A percentile compares a stretch with the other conserved stretches of the same genome.
Evolutionary conservation across 1,140 invertebrate genomes (phyloP).

Genomic region (Brachionus plicatilis): DNA sequence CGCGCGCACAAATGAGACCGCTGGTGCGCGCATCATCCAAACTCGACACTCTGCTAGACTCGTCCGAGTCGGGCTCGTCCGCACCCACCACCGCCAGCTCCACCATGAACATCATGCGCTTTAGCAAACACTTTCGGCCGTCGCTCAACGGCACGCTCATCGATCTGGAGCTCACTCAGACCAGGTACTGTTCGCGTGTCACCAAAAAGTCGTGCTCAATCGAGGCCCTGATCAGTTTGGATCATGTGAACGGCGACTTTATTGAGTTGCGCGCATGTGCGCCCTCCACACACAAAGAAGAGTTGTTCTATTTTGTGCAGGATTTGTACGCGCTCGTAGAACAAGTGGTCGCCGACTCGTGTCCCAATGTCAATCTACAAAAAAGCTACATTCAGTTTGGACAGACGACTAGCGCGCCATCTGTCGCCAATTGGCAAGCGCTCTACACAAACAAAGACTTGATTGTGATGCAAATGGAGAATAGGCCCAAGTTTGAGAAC

Average conservation of each 20-base stretch:
- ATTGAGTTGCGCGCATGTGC: conserved; percentile 69
- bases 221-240: neutral
- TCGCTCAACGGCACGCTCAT: neutral
- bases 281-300: conserved; percentile 53
- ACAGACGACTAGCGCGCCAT: neutral
- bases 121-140: neutral
- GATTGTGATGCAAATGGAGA: neutral
- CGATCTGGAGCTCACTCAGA: conserved; percentile 3
- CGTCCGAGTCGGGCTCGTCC: conserved; percentile 5
- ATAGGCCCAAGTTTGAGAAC: neutral
- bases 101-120: neutral
- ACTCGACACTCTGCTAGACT: neutral
- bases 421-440: neutral
- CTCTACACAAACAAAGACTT: conserved; percentile 10
- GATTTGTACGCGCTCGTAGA: conserved; percentile 68
- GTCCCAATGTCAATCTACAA: conserved; percentile 65
- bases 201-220: neutral
- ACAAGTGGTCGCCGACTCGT: conserved; percentile 63
- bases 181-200: conserved; percentile 22
- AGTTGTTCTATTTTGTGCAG: conserved; percentile 67
- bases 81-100: neutral
- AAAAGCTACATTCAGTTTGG: conserved; percentile 62
- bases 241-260: conserved; percentile 27
- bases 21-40: neutral
- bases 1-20: neutral